These are phyloP conservation scores for Sarcophaga peregrina DNA, from an alignment of 1,140 invertebrate species.

Conservation along the genomic window DNA sequence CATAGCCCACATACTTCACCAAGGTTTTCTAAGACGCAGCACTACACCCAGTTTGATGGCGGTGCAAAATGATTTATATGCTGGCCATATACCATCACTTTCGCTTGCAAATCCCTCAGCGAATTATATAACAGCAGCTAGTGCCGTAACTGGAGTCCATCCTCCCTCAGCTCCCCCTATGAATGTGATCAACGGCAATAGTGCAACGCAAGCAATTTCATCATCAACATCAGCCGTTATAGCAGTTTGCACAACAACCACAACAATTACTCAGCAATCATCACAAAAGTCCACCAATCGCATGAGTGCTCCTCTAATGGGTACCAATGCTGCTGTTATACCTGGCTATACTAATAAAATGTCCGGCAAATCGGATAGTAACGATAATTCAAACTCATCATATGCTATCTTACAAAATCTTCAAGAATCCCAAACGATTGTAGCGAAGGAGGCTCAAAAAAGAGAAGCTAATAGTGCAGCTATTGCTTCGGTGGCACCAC, in stretches of 20 bases:
- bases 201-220: background rate
- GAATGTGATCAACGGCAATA: conserved; percentile 49
- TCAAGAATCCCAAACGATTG: conserved; percentile 50
- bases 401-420: conserved; percentile 64
- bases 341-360: conserved; percentile 56
- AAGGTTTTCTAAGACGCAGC: conserved; percentile 59
- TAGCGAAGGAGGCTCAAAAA: conserved; percentile 26
- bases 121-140: conserved; percentile 40
- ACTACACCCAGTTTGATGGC: conserved; percentile 64
- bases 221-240: conserved; percentile 23
- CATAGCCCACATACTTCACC: conserved; percentile 66
- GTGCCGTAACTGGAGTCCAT: conserved; percentile 48
- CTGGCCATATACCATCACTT: conserved; percentile 48
- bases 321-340: conserved; percentile 48
- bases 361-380: conserved; percentile 50
- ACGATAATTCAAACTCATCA: conserved; percentile 58
- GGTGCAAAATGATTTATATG: conserved; percentile 64
- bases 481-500: conserved; percentile 52
- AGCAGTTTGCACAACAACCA: conserved; percentile 8
- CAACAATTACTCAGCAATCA: conserved; percentile 14
- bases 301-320: conserved; percentile 63
- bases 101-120: conserved; percentile 36
- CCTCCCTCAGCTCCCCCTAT: conserved; percentile 55
- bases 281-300: conserved; percentile 60
- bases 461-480: conserved; percentile 23